These are phyloP conservation scores for Crambe crambe DNA, from an alignment of 37 sponge, comb jelly and placozoan genomes.

Conservation along the genomic window DNA sequence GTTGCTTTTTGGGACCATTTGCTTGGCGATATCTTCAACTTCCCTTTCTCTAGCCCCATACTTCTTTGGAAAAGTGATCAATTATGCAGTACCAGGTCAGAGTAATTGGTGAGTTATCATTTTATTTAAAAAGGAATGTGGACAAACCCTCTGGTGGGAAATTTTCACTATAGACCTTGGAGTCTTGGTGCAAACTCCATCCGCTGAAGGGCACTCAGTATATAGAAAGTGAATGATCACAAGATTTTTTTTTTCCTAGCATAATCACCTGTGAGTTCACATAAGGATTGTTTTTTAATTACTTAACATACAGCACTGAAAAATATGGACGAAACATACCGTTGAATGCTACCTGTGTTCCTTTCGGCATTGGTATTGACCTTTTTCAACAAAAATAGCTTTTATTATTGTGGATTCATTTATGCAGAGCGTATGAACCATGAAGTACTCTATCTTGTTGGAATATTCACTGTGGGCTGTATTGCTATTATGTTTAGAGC, in stretches of 20 bases:
- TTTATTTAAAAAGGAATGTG: no score
- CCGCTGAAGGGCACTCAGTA: no score
- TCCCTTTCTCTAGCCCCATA: constrained; percentile 57
- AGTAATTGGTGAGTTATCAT: background rate
- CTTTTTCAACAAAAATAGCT: background rate
- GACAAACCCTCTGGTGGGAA: no score
- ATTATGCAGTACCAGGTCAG: constrained; percentile 41
- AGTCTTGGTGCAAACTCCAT: no score
- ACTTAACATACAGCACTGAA: background rate
- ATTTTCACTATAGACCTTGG: no score
- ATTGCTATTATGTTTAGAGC: constrained; percentile 56
- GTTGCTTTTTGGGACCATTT: constrained; percentile 41
- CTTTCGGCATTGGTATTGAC: background rate
- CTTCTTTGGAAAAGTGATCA: constrained; percentile 80
- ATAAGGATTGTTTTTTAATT: background rate
- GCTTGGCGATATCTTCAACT: constrained; percentile 49
- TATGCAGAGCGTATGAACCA: constrained; percentile 54
- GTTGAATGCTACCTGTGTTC: background rate
- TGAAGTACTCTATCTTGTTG: constrained; percentile 59
- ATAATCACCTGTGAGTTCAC: background rate
- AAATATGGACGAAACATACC: background rate
- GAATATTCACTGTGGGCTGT: constrained; percentile 57
- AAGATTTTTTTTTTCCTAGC: no score
- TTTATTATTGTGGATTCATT: background rate
- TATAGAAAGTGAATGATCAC: no score